A percentile compares a stretch with the other conserved stretches of the same genome.
Evolutionary conservation across 92 coral and sea anemone species (phyloP).

Genomic region (Phenganax marumi): DNA sequence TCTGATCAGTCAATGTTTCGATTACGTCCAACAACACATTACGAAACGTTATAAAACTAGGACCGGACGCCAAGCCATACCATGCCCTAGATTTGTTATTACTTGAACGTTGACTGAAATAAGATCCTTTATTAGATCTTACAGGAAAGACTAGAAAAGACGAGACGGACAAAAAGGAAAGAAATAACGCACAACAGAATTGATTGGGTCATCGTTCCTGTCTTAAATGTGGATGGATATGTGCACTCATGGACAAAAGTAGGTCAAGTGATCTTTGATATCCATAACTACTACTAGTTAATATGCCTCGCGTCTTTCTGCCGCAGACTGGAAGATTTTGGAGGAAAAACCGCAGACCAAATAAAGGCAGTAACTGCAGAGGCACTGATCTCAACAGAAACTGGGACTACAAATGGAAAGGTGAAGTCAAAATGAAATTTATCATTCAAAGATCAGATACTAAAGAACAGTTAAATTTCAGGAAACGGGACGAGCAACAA

Average conservation of each 20-base stretch:
- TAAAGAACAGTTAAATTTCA: background rate
- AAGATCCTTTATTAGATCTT: slow-evolving; percentile 16
- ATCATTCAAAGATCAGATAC: background rate
- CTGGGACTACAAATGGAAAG: slow-evolving; percentile 86
- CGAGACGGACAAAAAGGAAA: background rate
- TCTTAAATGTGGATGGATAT: slow-evolving; percentile 43
- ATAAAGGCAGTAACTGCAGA: slow-evolving; percentile 48
- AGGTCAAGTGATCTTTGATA: slow-evolving; percentile 1
- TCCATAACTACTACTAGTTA: background rate
- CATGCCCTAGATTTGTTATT: no score
- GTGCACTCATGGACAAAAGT: slow-evolving; percentile 39
- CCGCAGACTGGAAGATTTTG: slow-evolving; percentile 75
- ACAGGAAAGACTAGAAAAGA: background rate
- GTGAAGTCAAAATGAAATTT: slow-evolving; percentile 32
- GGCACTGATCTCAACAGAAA: slow-evolving; percentile 96
- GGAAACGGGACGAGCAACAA: slow-evolving; percentile 69
- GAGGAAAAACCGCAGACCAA: slow-evolving; percentile 82
- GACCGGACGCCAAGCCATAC: no score
- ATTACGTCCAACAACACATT: background rate
- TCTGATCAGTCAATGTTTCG: background rate
- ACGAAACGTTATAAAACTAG: no score
- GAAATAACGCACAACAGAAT: slow-evolving; percentile 24
- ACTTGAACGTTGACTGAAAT: no score
- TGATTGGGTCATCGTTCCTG: slow-evolving; percentile 38
- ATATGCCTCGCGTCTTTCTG: background rate